Base-by-base conservation (phyloP, 2,888 invertebrate species). In the Oscheius sp. region DNA sequence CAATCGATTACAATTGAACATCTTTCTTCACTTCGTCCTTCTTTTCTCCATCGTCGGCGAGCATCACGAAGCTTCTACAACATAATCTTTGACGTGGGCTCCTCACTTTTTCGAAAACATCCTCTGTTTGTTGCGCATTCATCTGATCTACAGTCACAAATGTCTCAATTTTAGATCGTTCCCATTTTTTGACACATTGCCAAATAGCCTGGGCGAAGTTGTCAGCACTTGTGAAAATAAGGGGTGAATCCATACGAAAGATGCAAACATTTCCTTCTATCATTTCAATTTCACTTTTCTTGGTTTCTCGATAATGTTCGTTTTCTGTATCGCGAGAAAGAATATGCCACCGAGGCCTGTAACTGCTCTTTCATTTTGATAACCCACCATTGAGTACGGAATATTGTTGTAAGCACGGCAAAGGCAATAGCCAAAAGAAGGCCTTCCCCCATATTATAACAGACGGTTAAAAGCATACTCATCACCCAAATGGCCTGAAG, bases 381-480 rank as follows among this genome's bases (percentile, higher is more conserved):
- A 36, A 51, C 44, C 12, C 33, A 80, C 82, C 79, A 74, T 67
- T 85, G 82, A 12, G 77, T 82, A 30, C 84, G 67, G 26, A 82
- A 68, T 4, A 84, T 80, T 9, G 83, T 84, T 0, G 83, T 84
- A 20, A 82, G 70, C 0, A 83, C 76, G 8, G 82, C 84, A 36
- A 84, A 80, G 1, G 76, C 73, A n/a, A 84, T 80, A 0, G 84
- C 77, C 45, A 82, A 63, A 1, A 83, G 68, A 14, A 84, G 70
- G 5, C 84, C 84, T 56, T 80, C 76, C 8, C 83, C 82, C 80
- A 84, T 79, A 57, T 84, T 84, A 47, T 80, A 82, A 44, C 83
- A 81, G 2, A 84, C 80, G 1, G 84, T 84, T 8, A 82, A 62
- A 17, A 82, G 65, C 33, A 84, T 71, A 38, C 78, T 81, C 51